These are phyloP conservation scores for Alcis repandata DNA, from an alignment of 2,888 invertebrate genomes.

Conservation along the genomic window DNA sequence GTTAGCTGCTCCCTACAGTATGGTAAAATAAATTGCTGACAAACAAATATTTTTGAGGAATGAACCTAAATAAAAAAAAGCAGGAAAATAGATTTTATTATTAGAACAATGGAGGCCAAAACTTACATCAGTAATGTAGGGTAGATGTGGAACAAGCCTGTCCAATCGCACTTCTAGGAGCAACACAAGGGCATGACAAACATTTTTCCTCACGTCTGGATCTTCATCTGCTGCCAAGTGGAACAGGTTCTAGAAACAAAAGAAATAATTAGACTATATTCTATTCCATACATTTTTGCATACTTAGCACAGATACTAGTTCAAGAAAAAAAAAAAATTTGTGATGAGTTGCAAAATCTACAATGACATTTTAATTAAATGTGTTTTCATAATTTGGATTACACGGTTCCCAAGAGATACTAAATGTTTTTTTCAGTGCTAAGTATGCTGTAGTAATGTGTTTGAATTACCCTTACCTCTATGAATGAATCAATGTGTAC, in stretches of 20 bases:
- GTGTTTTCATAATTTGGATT: background rate
- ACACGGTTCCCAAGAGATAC: no score
- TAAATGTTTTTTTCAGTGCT: background rate
- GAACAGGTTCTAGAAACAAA: slow-evolving; percentile 91
- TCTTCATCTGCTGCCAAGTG: slow-evolving; percentile 98
- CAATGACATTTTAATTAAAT: background rate
- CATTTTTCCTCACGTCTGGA: slow-evolving; percentile 98
- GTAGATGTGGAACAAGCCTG: slow-evolving; percentile 97
- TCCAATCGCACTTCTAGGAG: slow-evolving; percentile 98
- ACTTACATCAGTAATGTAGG: slow-evolving; percentile 96
- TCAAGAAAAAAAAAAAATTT: background rate
- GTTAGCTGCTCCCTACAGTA: no score
- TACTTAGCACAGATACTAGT: background rate
- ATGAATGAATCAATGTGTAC: slow-evolving; percentile 97
- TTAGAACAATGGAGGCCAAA: background rate
- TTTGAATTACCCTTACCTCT: slow-evolving; percentile 82
- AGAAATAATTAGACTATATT: background rate
- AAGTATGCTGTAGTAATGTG: background rate
- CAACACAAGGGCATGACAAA: slow-evolving; percentile 98
- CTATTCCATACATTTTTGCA: background rate
- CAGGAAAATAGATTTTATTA: no score
- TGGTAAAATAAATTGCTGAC: no score
- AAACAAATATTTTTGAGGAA: no score
- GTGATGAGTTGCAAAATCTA: background rate
- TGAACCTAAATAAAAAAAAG: no score